These are phyloP conservation scores for Eledone cirrhosa DNA, from an alignment of 2,888 invertebrate species.

Conservation along the genomic window DNA sequence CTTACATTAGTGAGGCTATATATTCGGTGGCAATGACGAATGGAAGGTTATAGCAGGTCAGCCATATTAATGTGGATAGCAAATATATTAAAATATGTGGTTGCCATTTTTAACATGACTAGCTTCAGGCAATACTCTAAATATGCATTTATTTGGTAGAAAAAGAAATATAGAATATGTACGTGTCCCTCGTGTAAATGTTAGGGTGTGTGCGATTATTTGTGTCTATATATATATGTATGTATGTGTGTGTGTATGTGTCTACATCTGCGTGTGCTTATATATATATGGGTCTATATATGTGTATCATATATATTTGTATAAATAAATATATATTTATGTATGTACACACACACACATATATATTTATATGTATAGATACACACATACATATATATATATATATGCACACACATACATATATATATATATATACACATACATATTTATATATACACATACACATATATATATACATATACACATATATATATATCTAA, in stretches of 20 bases:
- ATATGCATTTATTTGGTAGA: too few relatives aligned
- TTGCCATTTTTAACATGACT: too few relatives aligned
- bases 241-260: neutral
- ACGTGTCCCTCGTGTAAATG: too few relatives aligned
- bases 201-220: too few relatives aligned
- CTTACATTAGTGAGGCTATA: too few relatives aligned
- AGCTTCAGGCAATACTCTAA: too few relatives aligned
- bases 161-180: too few relatives aligned
- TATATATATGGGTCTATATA: neutral
- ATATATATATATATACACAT: neutral
- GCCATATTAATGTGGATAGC: too few relatives aligned
- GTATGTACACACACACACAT: neutral
- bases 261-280: neutral
- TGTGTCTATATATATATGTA: neutral
- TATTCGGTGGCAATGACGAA: too few relatives aligned
- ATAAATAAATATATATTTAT: constrained; percentile 6
- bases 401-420: neutral
- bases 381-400: neutral
- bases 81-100: too few relatives aligned
- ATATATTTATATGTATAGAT: neutral
- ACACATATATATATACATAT: constrained; percentile 10
- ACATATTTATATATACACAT: neutral
- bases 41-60: too few relatives aligned
- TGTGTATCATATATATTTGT: constrained; percentile 5
- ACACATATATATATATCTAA: too few relatives aligned